Base-by-base conservation (phyloP, 37 sponge, comb jelly and placozoan species). In the Ephydatia muelleri region DNA sequence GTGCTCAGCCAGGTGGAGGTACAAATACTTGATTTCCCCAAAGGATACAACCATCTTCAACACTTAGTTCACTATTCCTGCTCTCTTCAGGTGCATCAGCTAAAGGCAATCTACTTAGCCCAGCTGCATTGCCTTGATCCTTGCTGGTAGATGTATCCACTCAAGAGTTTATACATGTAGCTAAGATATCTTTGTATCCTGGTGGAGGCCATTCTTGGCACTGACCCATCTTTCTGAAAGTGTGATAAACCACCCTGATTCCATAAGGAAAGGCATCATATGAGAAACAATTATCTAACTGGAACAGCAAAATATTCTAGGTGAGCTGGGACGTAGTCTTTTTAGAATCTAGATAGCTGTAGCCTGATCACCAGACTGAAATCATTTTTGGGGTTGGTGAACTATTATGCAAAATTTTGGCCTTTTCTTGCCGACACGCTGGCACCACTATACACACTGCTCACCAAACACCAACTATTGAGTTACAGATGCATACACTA, bases 111-210 rank as follows among this genome's bases (percentile, higher is more conserved):
- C 83, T 32, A n/a, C 83, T 83, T 36, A 83, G 27, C 16, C 75
- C 83, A 83, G 73, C 85, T 3, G n/a, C n/a, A n/a, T n/a, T n/a
- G n/a, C n/a, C n/a, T n/a, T n/a, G n/a, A n/a, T n/a, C n/a, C n/a
- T n/a, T 76, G 85, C 77, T 49, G 3, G 70, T 84, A 84, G 31
- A 67, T 13, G 48, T 84, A 84, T 9, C 70, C 85, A 68, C 85
- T 67, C 14, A 84, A 29, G n/a, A n/a, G n/a, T n/a, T n/a, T n/a
- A n/a, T n/a, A n/a, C n/a, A n/a, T n/a, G n/a, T n/a, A n/a, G n/a
- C n/a, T n/a, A n/a, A n/a, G n/a, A n/a, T n/a, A n/a, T n/a, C n/a
- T n/a, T n/a, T n/a, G n/a, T n/a, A n/a, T n/a, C n/a, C n/a, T n/a
- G n/a, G n/a, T n/a, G n/a, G n/a, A n/a, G n/a, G n/a, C n/a, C n/a